Conservation (phyloP, 2,113 vertebrate genomes). For the Aegotheles bennettii region DNA sequence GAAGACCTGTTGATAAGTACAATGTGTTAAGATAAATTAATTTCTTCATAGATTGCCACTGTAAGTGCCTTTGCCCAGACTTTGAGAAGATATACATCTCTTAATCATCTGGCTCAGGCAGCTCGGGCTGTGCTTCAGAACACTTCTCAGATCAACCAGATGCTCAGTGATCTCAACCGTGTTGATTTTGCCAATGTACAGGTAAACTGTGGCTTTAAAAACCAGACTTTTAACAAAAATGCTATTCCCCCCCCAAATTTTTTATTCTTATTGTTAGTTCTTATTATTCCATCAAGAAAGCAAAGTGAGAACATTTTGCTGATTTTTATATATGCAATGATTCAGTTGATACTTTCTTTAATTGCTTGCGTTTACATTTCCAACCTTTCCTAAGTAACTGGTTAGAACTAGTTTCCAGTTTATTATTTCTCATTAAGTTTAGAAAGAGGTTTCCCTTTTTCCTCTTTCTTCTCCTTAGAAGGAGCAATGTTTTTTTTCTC, state of each 20-base stretch:
- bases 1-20: not conserved
- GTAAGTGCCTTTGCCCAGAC: slow-evolving; percentile 98
- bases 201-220: slow-evolving; percentile 69
- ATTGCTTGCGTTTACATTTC: not conserved
- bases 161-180: slow-evolving; percentile 97
- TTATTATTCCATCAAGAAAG: not conserved
- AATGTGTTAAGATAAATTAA: not conserved
- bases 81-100: slow-evolving; percentile 93
- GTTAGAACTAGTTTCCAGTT: not conserved
- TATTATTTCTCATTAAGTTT: slow-evolving; percentile 7
- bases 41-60: slow-evolving; percentile 82
- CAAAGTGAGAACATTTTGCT: not conserved
- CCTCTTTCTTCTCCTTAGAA: not conserved
- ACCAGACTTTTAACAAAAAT: not conserved
- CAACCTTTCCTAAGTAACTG: not conserved
- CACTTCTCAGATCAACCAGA: slow-evolving; percentile 99
- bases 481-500: not conserved
- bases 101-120: slow-evolving; percentile 96
- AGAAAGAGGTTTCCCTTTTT: not conserved
- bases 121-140: slow-evolving; percentile 96
- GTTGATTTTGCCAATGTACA: slow-evolving; percentile 98
- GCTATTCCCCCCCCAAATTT: not conserved
- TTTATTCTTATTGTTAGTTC: not conserved
- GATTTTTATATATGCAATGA: not conserved
- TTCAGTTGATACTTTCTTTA: not conserved